Conservation (phyloP, 2,113 vertebrate species). For the Arenaria interpres region DNA sequence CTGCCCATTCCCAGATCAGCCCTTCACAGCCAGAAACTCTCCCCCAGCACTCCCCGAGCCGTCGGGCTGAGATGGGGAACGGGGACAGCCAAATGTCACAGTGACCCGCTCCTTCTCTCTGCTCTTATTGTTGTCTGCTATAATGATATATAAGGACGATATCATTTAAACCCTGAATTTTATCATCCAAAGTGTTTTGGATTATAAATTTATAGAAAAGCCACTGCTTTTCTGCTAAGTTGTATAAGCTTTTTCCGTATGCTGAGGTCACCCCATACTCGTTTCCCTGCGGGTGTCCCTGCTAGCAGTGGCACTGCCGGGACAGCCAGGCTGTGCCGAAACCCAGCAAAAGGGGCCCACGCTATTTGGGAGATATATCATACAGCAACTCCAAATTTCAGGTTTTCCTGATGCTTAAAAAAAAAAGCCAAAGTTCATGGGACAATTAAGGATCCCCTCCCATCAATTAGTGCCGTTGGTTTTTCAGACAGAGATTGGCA, state of each 20-base stretch:
- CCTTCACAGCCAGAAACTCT: neutral
- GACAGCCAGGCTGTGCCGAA: neutral
- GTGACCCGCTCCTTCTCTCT: neutral
- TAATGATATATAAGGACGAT: fast-evolving
- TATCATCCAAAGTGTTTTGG: neutral
- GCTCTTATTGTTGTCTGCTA: too few relatives aligned
- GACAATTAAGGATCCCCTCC: neutral
- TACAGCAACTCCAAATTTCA: fast-evolving
- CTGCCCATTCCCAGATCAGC: neutral
- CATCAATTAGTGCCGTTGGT: neutral
- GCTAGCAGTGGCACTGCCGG: neutral
- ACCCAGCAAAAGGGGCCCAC: neutral
- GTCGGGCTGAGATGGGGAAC: neutral
- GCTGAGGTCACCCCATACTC: fast-evolving
- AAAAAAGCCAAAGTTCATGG: neutral
- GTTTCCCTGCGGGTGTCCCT: neutral
- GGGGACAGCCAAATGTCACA: neutral
- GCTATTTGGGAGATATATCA: fast-evolving
- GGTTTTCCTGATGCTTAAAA: neutral
- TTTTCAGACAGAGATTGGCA: neutral
- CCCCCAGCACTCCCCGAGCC: neutral
- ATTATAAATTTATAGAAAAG: neutral
- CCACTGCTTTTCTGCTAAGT: neutral
- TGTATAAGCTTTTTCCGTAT: neutral
- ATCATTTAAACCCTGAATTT: fast-evolving